phyloP scores from a whole-genome alignment of 2,888 invertebrate genomes.

The Acleris literana region DNA sequence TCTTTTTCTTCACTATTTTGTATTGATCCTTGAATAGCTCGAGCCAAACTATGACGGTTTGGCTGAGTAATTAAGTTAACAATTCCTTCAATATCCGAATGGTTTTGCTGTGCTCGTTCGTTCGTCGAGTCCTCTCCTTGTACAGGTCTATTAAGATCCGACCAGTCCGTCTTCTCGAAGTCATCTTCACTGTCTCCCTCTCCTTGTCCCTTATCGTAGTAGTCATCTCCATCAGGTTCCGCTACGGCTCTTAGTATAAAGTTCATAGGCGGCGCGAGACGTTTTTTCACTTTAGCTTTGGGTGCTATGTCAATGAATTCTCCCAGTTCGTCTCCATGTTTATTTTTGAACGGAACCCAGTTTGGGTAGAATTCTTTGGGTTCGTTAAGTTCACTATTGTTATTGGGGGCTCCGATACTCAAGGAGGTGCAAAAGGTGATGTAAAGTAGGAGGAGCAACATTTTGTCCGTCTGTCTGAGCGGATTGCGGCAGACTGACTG shows the following conservation, averaged over 20 bases:
- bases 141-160: slow-evolving; percentile 57
- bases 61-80: slow-evolving; percentile 59
- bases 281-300: slow-evolving; percentile 68
- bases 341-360: slow-evolving; percentile 78
- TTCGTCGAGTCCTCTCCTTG: slow-evolving; percentile 42
- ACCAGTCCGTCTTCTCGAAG: slow-evolving; percentile 74
- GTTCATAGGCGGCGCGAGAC: slow-evolving; percentile 68
- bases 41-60: slow-evolving; percentile 46
- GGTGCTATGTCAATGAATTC: slow-evolving; percentile 60
- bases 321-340: slow-evolving; percentile 68
- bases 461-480: slow-evolving; percentile 13
- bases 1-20: slow-evolving; percentile 24
- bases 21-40: slow-evolving; percentile 43
- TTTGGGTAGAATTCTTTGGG: slow-evolving; percentile 67
- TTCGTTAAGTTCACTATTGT: slow-evolving; percentile 52
- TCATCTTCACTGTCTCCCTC: slow-evolving; percentile 66
- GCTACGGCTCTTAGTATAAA: slow-evolving; percentile 63
- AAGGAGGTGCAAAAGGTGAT: slow-evolving; percentile 53
- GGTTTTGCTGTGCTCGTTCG: slow-evolving; percentile 48
- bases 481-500: slow-evolving; percentile 63
- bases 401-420: slow-evolving; percentile 63
- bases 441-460: slow-evolving; percentile 15
- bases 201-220: slow-evolving; percentile 64
- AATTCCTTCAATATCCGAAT: slow-evolving; percentile 70
- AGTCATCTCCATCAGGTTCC: slow-evolving; percentile 66